These are phyloP conservation scores for Rynchops niger DNA, from an alignment of 2,113 vertebrate species.

Conservation along the genomic window DNA sequence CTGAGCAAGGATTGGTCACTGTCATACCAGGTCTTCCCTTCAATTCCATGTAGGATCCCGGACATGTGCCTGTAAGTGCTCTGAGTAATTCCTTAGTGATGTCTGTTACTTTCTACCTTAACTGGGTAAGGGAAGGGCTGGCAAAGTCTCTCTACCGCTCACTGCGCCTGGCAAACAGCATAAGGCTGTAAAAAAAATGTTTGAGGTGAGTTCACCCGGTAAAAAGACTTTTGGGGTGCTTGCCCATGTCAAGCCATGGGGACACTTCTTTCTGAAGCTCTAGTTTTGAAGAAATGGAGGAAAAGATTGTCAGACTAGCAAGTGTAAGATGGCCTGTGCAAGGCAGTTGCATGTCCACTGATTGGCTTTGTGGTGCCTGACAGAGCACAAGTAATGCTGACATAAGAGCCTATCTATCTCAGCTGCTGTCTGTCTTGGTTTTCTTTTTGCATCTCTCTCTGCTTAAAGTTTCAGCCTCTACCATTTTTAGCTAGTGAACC, in stretches of 20 bases:
- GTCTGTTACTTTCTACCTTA: background rate
- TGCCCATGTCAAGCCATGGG: accelerated
- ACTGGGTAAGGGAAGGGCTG: background rate
- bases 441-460: background rate
- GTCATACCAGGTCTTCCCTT: background rate
- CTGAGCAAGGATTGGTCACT: background rate
- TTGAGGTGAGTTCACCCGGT: background rate
- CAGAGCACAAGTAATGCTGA: background rate
- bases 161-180: background rate
- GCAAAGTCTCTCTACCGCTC: background rate
- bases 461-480: background rate
- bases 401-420: background rate
- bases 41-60: background rate
- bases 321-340: background rate
- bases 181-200: background rate
- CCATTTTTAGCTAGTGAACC: background rate
- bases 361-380: background rate
- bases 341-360: background rate
- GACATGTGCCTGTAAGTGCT: accelerated
- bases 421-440: background rate
- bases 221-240: background rate
- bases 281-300: background rate
- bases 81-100: background rate
- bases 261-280: background rate
- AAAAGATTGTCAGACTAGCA: background rate